Evolutionary conservation across 2,797 vertebrate species (phyloP).

Genomic region (Heteromormyrus szaboi): DNA sequence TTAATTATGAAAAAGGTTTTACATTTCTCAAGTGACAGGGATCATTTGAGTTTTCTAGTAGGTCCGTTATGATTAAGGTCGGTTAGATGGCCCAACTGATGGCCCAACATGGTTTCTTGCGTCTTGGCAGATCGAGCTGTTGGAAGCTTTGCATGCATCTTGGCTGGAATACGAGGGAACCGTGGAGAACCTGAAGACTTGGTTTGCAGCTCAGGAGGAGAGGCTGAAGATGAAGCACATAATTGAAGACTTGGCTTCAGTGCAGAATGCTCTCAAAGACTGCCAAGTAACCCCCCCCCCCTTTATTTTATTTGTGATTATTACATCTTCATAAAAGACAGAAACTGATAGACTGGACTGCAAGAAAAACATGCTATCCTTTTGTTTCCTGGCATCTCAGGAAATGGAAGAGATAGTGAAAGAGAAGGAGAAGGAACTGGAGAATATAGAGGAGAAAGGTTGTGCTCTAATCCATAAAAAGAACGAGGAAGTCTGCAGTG

Average conservation of each 20-base stretch:
- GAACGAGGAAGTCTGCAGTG: slow-evolving; percentile 66
- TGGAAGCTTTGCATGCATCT: slow-evolving; percentile 79
- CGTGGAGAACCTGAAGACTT: slow-evolving; percentile 74
- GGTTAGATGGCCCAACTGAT: neutral
- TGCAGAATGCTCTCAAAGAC: slow-evolving; percentile 85
- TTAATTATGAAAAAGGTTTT: neutral
- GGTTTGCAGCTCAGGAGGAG: slow-evolving; percentile 82
- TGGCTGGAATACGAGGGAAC: slow-evolving; percentile 87
- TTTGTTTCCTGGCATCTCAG: slow-evolving; percentile 47
- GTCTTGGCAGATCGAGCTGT: slow-evolving; percentile 74
- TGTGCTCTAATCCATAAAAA: slow-evolving; percentile 76
- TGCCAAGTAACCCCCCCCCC: slow-evolving; percentile 70
- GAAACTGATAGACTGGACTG: neutral
- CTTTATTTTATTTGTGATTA: neutral
- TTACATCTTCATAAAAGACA: neutral
- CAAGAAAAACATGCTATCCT: neutral
- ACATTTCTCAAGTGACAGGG: neutral
- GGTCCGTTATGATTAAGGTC: neutral
- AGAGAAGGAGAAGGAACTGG: slow-evolving; percentile 87
- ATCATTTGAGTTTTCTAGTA: neutral
- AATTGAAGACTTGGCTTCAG: slow-evolving; percentile 83
- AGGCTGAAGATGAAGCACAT: slow-evolving; percentile 77
- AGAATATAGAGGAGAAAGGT: slow-evolving; percentile 76
- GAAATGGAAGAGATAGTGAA: slow-evolving; percentile 87
- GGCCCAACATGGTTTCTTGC: neutral